Evolutionary conservation across 2,797 vertebrate genomes (phyloP).

Genomic region (Ctenosaura bakeri): DNA sequence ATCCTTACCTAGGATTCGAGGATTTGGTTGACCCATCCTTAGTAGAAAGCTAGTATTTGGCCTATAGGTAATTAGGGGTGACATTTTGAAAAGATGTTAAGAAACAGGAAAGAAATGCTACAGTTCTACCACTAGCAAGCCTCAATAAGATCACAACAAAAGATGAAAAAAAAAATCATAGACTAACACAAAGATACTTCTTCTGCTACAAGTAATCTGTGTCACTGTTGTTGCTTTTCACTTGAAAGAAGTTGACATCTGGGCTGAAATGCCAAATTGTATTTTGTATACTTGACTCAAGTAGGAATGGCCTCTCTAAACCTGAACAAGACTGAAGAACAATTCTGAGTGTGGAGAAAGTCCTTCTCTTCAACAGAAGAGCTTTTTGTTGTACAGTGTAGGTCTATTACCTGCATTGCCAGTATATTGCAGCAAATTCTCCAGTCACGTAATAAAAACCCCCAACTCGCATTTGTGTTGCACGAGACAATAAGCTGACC

Average conservation of each 20-base stretch:
- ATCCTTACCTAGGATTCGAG: too few relatives aligned
- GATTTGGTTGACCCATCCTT: too few relatives aligned
- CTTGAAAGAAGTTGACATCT: slow-evolving; percentile 31
- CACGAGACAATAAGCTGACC: too few relatives aligned
- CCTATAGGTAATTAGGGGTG: neutral
- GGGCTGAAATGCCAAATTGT: slow-evolving; percentile 21
- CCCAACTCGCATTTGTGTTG: neutral
- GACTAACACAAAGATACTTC: neutral
- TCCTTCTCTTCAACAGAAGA: slow-evolving; percentile 7
- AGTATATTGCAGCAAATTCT: neutral
- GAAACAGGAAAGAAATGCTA: slow-evolving; percentile 32
- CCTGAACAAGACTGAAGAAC: neutral
- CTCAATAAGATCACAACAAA: slow-evolving; percentile 12
- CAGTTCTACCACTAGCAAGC: slow-evolving; percentile 25
- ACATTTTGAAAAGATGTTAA: slow-evolving; percentile 31
- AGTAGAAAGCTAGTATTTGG: neutral
- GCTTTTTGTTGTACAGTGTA: neutral
- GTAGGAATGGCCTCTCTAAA: neutral
- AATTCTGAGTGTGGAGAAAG: neutral
- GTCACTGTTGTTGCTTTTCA: slow-evolving; percentile 27
- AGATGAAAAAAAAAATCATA: neutral
- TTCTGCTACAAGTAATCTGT: slow-evolving; percentile 31
- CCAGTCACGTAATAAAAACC: neutral
- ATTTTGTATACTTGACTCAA: slow-evolving; percentile 27
- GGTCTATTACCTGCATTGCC: neutral